A percentile compares a stretch with the other conserved stretches of the same genome.
Conservation (phyloP, 2,113 vertebrate species). For the Scolopax mira region DNA sequence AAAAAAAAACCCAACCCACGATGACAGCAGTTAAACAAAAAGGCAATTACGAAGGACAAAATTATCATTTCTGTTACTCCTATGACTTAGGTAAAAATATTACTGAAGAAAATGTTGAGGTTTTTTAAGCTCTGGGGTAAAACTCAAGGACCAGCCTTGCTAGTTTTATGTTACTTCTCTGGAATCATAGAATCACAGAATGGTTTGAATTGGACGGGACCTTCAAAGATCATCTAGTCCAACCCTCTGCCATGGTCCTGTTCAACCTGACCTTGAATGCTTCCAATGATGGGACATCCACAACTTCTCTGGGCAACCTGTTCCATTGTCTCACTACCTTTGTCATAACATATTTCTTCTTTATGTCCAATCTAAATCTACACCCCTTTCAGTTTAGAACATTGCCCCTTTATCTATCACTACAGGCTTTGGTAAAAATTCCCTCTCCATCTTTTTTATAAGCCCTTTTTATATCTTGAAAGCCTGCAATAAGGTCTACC, state of each 20-base stretch:
- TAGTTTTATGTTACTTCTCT: neutral
- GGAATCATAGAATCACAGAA: neutral
- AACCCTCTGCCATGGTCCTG: neutral
- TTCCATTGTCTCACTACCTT: neutral
- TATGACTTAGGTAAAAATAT: neutral
- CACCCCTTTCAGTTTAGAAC: neutral
- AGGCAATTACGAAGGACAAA: neutral
- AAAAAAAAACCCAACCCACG: accelerated
- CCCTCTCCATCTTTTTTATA: neutral
- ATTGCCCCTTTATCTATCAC: neutral
- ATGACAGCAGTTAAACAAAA: neutral
- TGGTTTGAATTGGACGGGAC: neutral
- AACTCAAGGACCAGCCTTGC: neutral
- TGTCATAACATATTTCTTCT: neutral
- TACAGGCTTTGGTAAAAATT: neutral
- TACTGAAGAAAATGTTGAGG: neutral
- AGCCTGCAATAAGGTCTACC: neutral
- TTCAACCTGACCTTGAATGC: neutral
- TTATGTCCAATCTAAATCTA: neutral
- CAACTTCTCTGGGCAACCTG: neutral
- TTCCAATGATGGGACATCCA: neutral
- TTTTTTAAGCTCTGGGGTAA: neutral
- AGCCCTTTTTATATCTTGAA: neutral
- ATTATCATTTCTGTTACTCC: neutral
- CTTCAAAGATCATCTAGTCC: neutral